phyloP scores from a whole-genome alignment of 2,113 vertebrate genomes.

The Trinectes maculatus region DNA sequence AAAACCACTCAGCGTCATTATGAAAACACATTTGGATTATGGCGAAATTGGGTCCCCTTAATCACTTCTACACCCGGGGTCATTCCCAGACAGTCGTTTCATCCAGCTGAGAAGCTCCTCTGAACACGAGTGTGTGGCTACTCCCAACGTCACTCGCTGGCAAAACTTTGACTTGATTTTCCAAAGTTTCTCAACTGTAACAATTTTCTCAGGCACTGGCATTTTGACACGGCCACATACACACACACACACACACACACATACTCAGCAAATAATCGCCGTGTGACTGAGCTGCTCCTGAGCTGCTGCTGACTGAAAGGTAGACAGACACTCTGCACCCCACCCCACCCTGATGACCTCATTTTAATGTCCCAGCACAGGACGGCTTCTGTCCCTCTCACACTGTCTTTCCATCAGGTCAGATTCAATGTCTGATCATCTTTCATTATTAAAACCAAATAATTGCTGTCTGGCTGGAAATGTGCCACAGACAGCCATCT shows the following conservation, averaged over 20 bases:
- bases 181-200: conserved; percentile 63
- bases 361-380: conserved; percentile 18
- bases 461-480: too few species aligned
- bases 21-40: conserved; percentile 67
- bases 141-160: conserved; percentile 57
- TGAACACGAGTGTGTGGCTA: conserved; percentile 58
- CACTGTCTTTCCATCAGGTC: conserved; percentile 26
- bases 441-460: too few species aligned
- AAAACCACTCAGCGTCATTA: conserved; percentile 57
- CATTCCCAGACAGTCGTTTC: conserved; percentile 73
- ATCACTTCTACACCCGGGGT: conserved; percentile 73
- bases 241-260: conserved; percentile 18
- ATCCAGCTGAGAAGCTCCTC: conserved; percentile 64
- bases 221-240: conserved; percentile 37
- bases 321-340: conserved; percentile 15
- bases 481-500: too few species aligned
- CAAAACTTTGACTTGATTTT: conserved; percentile 59
- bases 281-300: conserved; percentile 31
- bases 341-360: conserved; percentile 23
- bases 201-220: conserved; percentile 67
- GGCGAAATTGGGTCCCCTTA: conserved; percentile 64
- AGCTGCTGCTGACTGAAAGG: conserved; percentile 26
- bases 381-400: conserved; percentile 24
- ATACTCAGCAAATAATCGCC: conserved; percentile 43
- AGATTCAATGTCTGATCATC: too few species aligned